Conservation (phyloP, 2,113 vertebrate species). For the Sylvietta virens region DNA sequence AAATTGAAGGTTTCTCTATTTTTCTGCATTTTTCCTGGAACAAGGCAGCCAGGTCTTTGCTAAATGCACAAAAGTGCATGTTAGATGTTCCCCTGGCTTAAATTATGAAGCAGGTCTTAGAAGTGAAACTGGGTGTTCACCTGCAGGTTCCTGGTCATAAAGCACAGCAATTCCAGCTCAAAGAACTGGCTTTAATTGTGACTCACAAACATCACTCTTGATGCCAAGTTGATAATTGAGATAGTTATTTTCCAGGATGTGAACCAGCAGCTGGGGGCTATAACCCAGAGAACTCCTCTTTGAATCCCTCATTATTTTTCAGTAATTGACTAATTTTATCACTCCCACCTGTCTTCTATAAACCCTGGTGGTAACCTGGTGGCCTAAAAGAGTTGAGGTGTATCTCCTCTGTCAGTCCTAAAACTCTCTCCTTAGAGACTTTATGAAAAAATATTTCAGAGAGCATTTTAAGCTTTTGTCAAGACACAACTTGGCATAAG, state of each 20-base stretch:
- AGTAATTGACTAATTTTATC: conserved; percentile 43
- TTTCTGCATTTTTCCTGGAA: not conserved
- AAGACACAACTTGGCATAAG: not conserved
- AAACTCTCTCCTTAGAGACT: not conserved
- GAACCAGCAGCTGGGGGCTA: conserved; percentile 49
- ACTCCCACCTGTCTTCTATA: not conserved
- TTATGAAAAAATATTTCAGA: not conserved
- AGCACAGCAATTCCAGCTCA: conserved; percentile 25
- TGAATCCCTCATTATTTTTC: conserved; percentile 36
- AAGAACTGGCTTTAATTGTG: conserved; percentile 46
- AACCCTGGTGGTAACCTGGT: not conserved
- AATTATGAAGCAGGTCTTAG: conserved; percentile 27
- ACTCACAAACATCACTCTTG: conserved; percentile 42
- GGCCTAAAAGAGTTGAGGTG: not conserved
- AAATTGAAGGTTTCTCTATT: not conserved
- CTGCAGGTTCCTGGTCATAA: conserved; percentile 41
- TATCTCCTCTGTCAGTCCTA: not conserved
- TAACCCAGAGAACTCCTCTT: not conserved
- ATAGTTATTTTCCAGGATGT: conserved; percentile 38
- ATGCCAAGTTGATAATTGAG: conserved; percentile 57
- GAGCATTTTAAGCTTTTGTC: not conserved
- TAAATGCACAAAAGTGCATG: not conserved
- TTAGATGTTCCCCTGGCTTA: conserved; percentile 20
- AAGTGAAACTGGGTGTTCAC: not conserved
- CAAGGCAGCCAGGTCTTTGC: not conserved